Base-by-base conservation (phyloP, 2,113 vertebrate genomes). In the Mugil cephalus region DNA sequence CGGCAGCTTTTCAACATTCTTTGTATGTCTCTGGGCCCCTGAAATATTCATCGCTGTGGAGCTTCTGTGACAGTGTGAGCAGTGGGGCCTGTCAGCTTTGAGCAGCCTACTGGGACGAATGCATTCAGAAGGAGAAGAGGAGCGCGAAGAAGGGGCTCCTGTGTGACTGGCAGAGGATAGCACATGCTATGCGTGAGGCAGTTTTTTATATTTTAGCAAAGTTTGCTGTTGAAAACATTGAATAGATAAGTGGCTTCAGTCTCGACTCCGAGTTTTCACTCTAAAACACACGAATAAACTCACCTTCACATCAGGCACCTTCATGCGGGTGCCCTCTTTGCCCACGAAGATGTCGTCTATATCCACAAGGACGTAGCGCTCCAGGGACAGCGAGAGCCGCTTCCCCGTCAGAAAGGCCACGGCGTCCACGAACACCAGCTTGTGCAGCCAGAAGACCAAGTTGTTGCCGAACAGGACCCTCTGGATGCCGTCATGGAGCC, bases 291-390 rank as follows among this genome's bases (percentile, higher is more conserved):
- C 15, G 34, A 62, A 60, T 21, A 73, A 19, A 78, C 87, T 80
- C 65, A 99, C 98, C 97, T 99, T 97, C 24, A 99, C 98, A 2
- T 99, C 98, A 50, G 95, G 94, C 88, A 97, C 96, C 80, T 98
- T 98, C 97, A 99, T 99, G 85, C 98, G 95, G 0, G 98, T 99
- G 77, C 98, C 97, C 82, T 99, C 98, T 79, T 99, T 99, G 83
- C 98, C 98, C 62, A 99, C 98, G 30, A 99, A 99, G 89, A 99
- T 99, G 89, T 99, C 98, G 0, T 99, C 98, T 0, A 99, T 97
- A 75, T 99, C 98, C 79, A 99, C 98, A 56, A 99, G 92, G 69
- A 99, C 86, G 87, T 98, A 97, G 79, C 98, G 96, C 86, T 99
- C 96, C 17, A 99, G 89, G 6, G 96, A 96, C 83, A 98, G 76